Conservation (phyloP, 2,113 vertebrate species). For the Xiphias gladius region DNA sequence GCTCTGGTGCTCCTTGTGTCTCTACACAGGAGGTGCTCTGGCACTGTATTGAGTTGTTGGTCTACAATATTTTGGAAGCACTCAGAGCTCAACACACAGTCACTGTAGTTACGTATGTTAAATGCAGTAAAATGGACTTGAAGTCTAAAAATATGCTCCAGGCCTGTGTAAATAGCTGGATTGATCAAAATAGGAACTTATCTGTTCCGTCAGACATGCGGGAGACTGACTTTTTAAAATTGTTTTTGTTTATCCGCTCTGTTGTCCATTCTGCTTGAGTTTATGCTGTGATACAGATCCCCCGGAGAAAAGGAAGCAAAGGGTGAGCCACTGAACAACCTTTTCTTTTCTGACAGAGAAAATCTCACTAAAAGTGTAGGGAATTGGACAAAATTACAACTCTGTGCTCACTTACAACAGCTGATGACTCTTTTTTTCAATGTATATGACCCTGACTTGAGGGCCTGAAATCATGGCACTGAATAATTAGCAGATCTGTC, state of each 20-base stretch:
- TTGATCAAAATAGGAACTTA: too few relatives aligned
- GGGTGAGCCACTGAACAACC: too few relatives aligned
- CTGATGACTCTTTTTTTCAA: background rate
- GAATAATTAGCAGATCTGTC: constrained; percentile 42
- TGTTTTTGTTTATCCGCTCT: too few relatives aligned
- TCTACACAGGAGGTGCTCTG: background rate
- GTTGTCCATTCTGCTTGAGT: too few relatives aligned
- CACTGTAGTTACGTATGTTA: background rate
- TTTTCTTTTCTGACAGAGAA: constrained; percentile 20
- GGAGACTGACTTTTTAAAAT: too few relatives aligned
- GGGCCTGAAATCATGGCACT: constrained; percentile 23
- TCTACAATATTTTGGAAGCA: too few relatives aligned
- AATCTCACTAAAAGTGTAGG: background rate
- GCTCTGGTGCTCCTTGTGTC: background rate
- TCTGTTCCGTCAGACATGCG: background rate
- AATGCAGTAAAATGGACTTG: background rate
- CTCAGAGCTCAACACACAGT: too few relatives aligned
- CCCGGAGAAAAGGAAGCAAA: too few relatives aligned
- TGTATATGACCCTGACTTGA: constrained; percentile 21
- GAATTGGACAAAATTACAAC: constrained; percentile 39
- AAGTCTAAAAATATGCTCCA: background rate
- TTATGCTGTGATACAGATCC: too few relatives aligned
- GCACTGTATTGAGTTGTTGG: background rate
- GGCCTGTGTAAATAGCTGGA: too few relatives aligned
- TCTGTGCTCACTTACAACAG: constrained; percentile 18